Evolutionary conservation across 1,140 invertebrate species (phyloP).

Genomic region (Drosophila lowei): DNA sequence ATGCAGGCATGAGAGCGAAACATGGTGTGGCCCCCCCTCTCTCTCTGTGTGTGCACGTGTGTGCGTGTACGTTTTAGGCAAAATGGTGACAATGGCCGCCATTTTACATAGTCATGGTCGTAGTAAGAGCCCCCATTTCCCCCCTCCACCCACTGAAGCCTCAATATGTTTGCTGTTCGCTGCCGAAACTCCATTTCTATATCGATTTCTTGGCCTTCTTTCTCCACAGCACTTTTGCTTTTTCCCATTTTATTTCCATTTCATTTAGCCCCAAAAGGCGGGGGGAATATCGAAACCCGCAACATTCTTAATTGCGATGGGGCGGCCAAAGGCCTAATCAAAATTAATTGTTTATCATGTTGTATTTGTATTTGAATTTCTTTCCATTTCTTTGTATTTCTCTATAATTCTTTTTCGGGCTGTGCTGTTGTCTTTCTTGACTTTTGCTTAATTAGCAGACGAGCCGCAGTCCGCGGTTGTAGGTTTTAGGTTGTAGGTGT

Average conservation of each 20-base stretch:
- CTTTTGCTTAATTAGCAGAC: constrained; percentile 72
- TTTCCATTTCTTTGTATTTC: constrained; percentile 59
- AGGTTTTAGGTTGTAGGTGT: constrained; percentile 56
- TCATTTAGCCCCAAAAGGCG: neutral
- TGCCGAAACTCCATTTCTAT: constrained; percentile 29
- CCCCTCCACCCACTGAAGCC: constrained; percentile 11
- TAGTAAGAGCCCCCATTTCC: constrained; percentile 7
- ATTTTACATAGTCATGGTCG: constrained; percentile 48
- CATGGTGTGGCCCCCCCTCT: neutral
- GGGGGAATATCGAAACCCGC: constrained; percentile 10
- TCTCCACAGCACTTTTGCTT: constrained; percentile 65
- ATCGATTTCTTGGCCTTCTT: constrained; percentile 62
- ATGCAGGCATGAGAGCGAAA: constrained; percentile 38
- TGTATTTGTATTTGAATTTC: constrained; percentile 80
- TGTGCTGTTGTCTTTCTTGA: constrained; percentile 5
- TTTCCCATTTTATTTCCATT: constrained; percentile 36
- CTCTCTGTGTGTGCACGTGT: neutral
- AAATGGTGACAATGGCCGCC: constrained; percentile 78
- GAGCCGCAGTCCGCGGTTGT: constrained; percentile 39
- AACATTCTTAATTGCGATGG: constrained; percentile 65
- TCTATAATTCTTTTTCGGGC: constrained; percentile 31
- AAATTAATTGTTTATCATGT: constrained; percentile 82
- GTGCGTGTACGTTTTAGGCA: constrained; percentile 45
- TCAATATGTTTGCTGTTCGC: constrained; percentile 36
- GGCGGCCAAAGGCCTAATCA: constrained; percentile 67